Base-by-base conservation (phyloP, 2,888 invertebrate species). In the Myopa tessellatipennis region DNA sequence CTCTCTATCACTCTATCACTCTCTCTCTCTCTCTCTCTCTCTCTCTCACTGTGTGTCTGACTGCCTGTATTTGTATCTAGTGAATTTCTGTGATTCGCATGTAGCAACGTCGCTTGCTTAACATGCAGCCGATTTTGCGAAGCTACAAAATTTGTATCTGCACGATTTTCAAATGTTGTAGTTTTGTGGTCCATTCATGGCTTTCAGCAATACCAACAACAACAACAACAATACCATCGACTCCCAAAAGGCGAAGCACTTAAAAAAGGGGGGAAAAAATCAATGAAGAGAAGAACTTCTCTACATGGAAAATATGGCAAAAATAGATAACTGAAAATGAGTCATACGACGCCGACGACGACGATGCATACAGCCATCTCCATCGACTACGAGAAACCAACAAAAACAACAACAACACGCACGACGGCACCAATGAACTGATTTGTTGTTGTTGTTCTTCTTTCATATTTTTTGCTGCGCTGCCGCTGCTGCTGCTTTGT, bases 241-340 rank as follows among this genome's bases (percentile, higher is more conserved):
- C 16, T n/a, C 16, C 5, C 58, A 58, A 58, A 6, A 58, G 18
- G 1, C 18, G 18, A 58, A 6, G 58, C 16, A 58, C n/a, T 16
- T 16, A 58, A n/a, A 12, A 58, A 58, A 16, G 58, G 1, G 1
- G 18, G n/a, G 12, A 10, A 58, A n/a, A 6, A 10, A 58, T n/a
- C 8, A n/a, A n/a, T 58, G 14, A 58, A 12, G 1, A n/a, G 4
- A 58, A 58, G n/a, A n/a, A 58, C 16, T n/a, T n/a, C 58, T 58
- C 6, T 69, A 45, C 50, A 69, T 18, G 18, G 69, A 40, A 50
- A 50, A 69, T 26, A n/a, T 18, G 16, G 40, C 4, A 26, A 69
- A 40, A 26, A 50, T 69, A 16, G 65, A n/a, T 40, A 14, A 45
- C 26, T 52, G 55, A 50, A 50, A 52, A 70, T 70, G 70, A 68